Percentiles rank a stretch among this genome's conserved stretches.
Evolutionary conservation across 1,140 invertebrate species (phyloP).

Genomic region (Copidosoma floridanum): DNA sequence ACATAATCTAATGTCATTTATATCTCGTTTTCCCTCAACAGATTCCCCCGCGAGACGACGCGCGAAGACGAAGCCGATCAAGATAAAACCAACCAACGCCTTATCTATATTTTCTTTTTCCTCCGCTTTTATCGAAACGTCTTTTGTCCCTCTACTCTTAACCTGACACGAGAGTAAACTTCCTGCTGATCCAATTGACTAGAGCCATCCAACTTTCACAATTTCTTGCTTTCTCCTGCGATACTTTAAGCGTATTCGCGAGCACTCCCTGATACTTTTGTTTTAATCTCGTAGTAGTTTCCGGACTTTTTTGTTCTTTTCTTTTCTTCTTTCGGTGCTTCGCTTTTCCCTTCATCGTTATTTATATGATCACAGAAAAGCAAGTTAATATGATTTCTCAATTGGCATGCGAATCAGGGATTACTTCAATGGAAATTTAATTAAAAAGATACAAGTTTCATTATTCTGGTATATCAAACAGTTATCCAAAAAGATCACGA

Average conservation of each 20-base stretch:
- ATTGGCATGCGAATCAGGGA: too few relatives aligned
- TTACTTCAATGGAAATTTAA: too few relatives aligned
- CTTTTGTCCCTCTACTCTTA: neutral
- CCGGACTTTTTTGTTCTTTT: neutral
- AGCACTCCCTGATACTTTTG: neutral
- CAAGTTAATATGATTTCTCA: too few relatives aligned
- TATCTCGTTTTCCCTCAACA: constrained; percentile 7
- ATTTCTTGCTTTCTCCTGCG: constrained; percentile 13
- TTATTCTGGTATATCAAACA: too few relatives aligned
- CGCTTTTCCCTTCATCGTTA: too few relatives aligned
- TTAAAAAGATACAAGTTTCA: too few relatives aligned
- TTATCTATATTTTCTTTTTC: neutral
- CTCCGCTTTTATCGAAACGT: neutral
- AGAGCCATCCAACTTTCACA: constrained; percentile 2
- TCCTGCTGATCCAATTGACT: constrained; percentile 7
- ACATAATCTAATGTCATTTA: constrained; percentile 6
- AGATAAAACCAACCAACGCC: neutral
- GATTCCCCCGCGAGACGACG: neutral
- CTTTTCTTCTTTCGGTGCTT: neutral
- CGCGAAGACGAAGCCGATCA: neutral
- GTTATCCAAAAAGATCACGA: too few relatives aligned
- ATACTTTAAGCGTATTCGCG: constrained; percentile 3
- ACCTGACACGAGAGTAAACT: neutral
- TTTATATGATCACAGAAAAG: too few relatives aligned
- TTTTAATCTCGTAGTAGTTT: too few relatives aligned